A percentile compares a stretch with the other conserved stretches of the same genome.
These are phyloP conservation scores for Drosophila rhopaloa DNA, from an alignment of 1,140 invertebrate genomes.

Conservation along the genomic window DNA sequence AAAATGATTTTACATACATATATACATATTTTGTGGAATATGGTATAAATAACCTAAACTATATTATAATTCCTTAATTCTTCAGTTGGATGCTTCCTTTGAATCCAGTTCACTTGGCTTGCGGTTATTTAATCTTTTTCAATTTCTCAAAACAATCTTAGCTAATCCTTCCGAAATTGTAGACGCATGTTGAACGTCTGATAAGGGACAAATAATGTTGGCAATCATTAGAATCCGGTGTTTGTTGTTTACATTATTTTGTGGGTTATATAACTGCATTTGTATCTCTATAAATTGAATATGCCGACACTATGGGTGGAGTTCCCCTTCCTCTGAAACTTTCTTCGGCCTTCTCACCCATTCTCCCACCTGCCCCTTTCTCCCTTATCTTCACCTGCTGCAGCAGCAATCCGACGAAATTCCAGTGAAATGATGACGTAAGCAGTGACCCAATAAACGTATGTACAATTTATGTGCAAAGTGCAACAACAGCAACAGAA, in stretches of 20 bases:
- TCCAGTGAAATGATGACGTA: constrained; percentile 76
- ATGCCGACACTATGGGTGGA: constrained; percentile 3
- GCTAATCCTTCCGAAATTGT: not conserved
- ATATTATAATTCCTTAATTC: too few species aligned
- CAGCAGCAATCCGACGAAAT: constrained; percentile 52
- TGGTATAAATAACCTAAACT: too few species aligned
- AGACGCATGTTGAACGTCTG: not conserved
- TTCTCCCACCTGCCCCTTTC: constrained; percentile 10
- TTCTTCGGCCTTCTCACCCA: not conserved
- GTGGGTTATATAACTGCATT: constrained; percentile 39
- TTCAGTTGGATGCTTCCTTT: too few species aligned
- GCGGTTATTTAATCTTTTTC: not conserved
- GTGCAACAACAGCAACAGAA: constrained; percentile 34
- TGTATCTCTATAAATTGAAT: constrained; percentile 59
- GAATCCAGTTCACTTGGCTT: too few species aligned
- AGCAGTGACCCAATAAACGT: constrained; percentile 75
- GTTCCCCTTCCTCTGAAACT: not conserved
- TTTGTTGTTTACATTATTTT: constrained; percentile 17
- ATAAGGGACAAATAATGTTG: not conserved
- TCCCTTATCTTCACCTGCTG: constrained; percentile 13
- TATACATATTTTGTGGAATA: too few species aligned
- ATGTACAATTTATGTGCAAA: constrained; percentile 53
- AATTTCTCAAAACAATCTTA: not conserved
- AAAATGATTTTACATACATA: too few species aligned
- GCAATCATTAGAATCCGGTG: not conserved